Evolutionary conservation across 1,140 invertebrate species (phyloP).

Genomic region (Diploscapter pachys): DNA sequence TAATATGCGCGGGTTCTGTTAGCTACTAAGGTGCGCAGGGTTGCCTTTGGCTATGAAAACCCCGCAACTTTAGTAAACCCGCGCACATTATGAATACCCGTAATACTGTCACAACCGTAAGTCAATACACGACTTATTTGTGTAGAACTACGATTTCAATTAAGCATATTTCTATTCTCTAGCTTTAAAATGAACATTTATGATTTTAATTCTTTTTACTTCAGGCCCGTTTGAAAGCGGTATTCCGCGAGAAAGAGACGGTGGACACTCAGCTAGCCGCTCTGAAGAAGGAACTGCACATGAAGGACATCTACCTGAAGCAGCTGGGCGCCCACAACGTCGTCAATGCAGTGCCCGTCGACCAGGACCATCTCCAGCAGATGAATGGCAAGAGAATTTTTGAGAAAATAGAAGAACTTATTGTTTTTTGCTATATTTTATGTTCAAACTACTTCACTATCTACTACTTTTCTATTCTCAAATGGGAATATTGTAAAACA

Average conservation of each 20-base stretch:
- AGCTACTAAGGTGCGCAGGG: too few relatives aligned
- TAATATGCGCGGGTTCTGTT: too few relatives aligned
- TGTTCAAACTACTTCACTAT: neutral
- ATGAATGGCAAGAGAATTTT: neutral
- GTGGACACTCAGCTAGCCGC: conserved; percentile 5
- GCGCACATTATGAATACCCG: too few relatives aligned
- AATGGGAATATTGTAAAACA: too few relatives aligned
- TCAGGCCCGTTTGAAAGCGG: conserved; percentile 13
- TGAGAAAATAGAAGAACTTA: neutral
- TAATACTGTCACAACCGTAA: too few relatives aligned
- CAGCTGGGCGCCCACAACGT: conserved; percentile 13
- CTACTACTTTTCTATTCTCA: neutral
- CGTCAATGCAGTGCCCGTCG: neutral
- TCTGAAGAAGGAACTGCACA: conserved; percentile 27
- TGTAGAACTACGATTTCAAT: too few relatives aligned
- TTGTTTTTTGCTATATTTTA: neutral
- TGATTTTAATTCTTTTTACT: neutral
- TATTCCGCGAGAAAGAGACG: conserved; percentile 12
- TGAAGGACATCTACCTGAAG: conserved; percentile 26
- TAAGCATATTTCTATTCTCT: too few relatives aligned
- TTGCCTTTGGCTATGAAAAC: too few relatives aligned
- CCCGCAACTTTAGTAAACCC: too few relatives aligned
- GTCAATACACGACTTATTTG: too few relatives aligned
- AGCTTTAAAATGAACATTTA: too few relatives aligned
- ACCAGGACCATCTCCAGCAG: neutral